Evolutionary conservation across 1,140 invertebrate species (phyloP), one percentile per base, ranked within the genome.

Genomic region (Neodiprion lecontei): DNA sequence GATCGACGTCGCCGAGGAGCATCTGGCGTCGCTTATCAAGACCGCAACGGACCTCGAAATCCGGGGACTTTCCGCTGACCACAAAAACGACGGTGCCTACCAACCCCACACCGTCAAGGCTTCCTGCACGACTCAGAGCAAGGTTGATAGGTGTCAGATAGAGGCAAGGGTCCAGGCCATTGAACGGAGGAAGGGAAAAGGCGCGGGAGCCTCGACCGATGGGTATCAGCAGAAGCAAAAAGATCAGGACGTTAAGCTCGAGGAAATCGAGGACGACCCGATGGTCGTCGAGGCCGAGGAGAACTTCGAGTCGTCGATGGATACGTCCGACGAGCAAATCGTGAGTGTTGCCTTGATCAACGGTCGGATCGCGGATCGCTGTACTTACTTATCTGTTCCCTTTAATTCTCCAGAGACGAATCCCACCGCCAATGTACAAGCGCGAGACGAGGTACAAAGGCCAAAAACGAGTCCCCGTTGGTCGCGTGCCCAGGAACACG

Each of bases 21-120:
- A 93, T 79, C 83, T 93, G 28, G 90, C 92, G 67, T 91, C 91
- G 0, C 77, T 94, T 11, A 91, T 94, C 86, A 92, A 92, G 82
- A 92, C 92, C 47, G 92, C 92, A 0, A 91, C 92, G 3, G 92
- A 92, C 73, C 80, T 93, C 14, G 92, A 93, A 83, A 91, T 92
- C 53, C 84, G 91, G 75, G 91, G 91, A 2, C 82, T 92, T 14
- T 69, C 67, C 11, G 21, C 40, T 0, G 85, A 87, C 11, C 76
- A 83, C 23, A 78, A 79, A 73, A 79, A 81, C 48, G 81, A 83
- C 76, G 79, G 78, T 71, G 77, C 82, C 73, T 78, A 79, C 7
- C 79, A 79, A 17, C 77, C 81, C 1, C 84, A 86, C 47, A 78
- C 72, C 0, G 80, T 83, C 47, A 78, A 83, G 0, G 83, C 83